Evolutionary conservation across 2,797 vertebrate species (phyloP), one percentile per base, ranked within the genome.

Genomic region (Paratrypauchen microcephalus): DNA sequence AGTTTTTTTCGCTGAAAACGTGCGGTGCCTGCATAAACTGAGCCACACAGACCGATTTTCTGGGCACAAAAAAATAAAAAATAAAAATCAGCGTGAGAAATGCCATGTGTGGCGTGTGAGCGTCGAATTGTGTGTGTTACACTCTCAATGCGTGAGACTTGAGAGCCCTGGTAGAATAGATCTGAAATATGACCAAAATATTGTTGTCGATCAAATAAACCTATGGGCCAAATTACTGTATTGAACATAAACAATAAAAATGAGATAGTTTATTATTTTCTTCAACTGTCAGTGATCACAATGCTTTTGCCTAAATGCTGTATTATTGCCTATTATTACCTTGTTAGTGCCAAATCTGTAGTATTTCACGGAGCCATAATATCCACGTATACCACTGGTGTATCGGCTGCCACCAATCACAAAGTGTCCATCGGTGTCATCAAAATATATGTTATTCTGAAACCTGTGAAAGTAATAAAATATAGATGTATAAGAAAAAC

Each of bases 371-470:
- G 96, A 94, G 73, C 96, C 97, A 84, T 96, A 94, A 85, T 96
- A 97, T 0, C 95, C 97, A 71, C 86, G 88, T 54, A 97, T 84
- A 47, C 95, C 93, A 0, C 82, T 76, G 65, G 95, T 83, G 12
- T 94, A 95, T 48, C 83, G 90, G 76, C 94, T 88, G 62, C 96
- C 97, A 81, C 96, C 97, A 36, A 98, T 88, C 80, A 94, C 92
- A 64, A 98, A 95, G 87, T 96, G 96, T 68, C 97, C 96, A 41
- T 92, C 91, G 1, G 95, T 96, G 88, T 98, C 97, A 58, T 98
- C 92, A 16, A 92, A 94, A 78, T 90, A 89, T 72, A 98, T 83
- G 55, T 91, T 91, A 68, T 91, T 81, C 4, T 62, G 78, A 83
- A 96, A 95, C 68, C 96, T 98, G 58, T 4, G 86, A n/a, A 82